Conservation (phyloP, 1,140 invertebrate species). For the Hycleus cichorii region DNA sequence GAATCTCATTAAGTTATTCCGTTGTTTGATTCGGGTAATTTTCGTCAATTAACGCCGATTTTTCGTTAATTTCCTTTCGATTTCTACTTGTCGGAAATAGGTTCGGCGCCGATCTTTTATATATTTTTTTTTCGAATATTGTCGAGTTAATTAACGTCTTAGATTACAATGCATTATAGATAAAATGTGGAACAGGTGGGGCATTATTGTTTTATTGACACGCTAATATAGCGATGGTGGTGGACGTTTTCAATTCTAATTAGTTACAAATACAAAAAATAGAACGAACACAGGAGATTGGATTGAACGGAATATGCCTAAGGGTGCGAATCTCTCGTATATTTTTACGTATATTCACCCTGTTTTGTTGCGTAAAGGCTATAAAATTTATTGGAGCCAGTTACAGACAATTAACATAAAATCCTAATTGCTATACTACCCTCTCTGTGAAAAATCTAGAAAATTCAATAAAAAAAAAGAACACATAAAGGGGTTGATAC, state of each 20-base stretch:
- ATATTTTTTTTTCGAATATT: not conserved
- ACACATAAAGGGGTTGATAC: slow-evolving; percentile 27
- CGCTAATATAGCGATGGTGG: not conserved
- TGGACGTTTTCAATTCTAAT: not conserved
- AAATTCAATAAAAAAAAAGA: slow-evolving; percentile 22
- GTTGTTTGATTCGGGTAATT: too few relatives aligned
- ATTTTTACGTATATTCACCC: too few relatives aligned
- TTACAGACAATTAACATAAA: slow-evolving; percentile 32
- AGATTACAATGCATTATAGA: not conserved
- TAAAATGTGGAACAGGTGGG: not conserved
- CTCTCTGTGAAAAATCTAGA: slow-evolving; percentile 23
- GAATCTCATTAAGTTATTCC: too few relatives aligned
- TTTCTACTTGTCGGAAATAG: too few relatives aligned
- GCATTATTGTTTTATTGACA: not conserved
- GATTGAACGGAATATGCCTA: not conserved
- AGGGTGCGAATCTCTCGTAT: not conserved
- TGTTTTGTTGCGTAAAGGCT: slow-evolving; percentile 4
- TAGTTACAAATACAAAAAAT: not conserved
- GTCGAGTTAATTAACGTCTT: not conserved
- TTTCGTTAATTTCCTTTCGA: too few relatives aligned
- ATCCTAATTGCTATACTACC: slow-evolving; percentile 25
- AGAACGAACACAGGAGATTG: not conserved
- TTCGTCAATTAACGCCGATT: too few relatives aligned
- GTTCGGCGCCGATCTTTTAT: not conserved
- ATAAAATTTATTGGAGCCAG: slow-evolving; percentile 27